Evolutionary conservation across 2,888 invertebrate species (phyloP), one percentile per base, ranked within the genome.

Genomic region (Micoletzkya japonica): DNA sequence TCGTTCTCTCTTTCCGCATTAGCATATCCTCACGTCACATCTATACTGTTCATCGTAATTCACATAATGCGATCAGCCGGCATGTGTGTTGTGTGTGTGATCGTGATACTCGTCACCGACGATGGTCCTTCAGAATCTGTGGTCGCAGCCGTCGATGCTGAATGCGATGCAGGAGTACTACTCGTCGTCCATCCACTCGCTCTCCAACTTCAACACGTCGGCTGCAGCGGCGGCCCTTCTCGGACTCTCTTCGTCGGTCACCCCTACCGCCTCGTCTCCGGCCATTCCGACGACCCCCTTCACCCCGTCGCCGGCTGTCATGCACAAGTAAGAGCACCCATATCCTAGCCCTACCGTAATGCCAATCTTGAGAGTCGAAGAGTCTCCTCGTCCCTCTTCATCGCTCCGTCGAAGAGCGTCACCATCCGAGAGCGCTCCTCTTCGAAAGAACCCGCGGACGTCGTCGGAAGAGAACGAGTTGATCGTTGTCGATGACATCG

Each of bases 111-210:
- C 39, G 7, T 17, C 7, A 17, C 39, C 17, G 39, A 10, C 10
- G 39, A 39, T 10, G 39, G 7, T 39, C 39, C 39, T 39, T 39
- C 72, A 78, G 72, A 78, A 77, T 60, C 56, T 79, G 24, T 81
- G 80, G 74, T 74, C 78, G 70, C 84, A 85, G 70, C 81, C 82
- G 24, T 70, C 75, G 30, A 76, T 84, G 69, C 74, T 83, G 44
- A 76, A 77, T 34, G 82, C 83, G 30, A 82, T 85, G 79, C 82
- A 82, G 70, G 78, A 82, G 56, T 85, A 85, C 72, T 85, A 85
- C 74, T 73, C 76, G 17, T 73, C 74, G 17, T 72, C 76, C 61
- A 72, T 72, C 20, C 69, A 66, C 32, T 52, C 71, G 61, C 58
- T 71, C 26, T 75, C 75, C 63, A 73, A 70, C 49, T 68, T 71